Evolutionary conservation across 2,888 invertebrate genomes (phyloP).

Genomic region (Elgonia sp.): DNA sequence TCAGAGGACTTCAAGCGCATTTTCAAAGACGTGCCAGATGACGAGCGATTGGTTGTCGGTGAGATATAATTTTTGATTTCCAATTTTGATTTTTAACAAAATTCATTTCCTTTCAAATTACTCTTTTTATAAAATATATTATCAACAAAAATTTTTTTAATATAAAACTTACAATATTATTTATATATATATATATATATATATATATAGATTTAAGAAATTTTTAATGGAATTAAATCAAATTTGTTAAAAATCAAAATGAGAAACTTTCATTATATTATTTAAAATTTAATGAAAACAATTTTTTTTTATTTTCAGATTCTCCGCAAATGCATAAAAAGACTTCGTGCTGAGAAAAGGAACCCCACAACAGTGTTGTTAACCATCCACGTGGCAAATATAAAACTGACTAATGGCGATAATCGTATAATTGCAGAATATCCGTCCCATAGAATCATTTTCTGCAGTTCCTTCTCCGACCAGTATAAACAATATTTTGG

Average conservation of each 20-base stretch:
- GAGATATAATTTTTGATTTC: slow-evolving; percentile 81
- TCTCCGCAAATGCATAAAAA: slow-evolving; percentile 95
- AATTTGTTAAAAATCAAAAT: too few relatives aligned
- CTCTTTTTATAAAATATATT: too few relatives aligned
- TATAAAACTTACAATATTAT: too few relatives aligned
- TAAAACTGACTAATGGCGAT: slow-evolving; percentile 93
- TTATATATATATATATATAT: too few relatives aligned
- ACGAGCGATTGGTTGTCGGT: slow-evolving; percentile 97
- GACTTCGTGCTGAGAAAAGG: slow-evolving; percentile 95
- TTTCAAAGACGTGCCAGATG: slow-evolving; percentile 96
- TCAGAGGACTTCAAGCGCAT: slow-evolving; percentile 96
- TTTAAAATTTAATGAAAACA: background rate
- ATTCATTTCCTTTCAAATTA: too few relatives aligned
- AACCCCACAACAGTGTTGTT: slow-evolving; percentile 94
- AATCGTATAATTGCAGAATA: slow-evolving; percentile 95
- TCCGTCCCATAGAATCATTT: slow-evolving; percentile 94
- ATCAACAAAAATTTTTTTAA: too few relatives aligned
- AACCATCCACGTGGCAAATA: slow-evolving; percentile 93
- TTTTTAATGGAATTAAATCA: too few relatives aligned
- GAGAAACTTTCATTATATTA: too few relatives aligned
- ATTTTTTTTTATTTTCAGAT: slow-evolving; percentile 88
- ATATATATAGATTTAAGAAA: too few relatives aligned
- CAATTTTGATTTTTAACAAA: too few relatives aligned
- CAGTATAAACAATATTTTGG: slow-evolving; percentile 97
- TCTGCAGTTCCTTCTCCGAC: slow-evolving; percentile 96